phyloP scores from a whole-genome alignment of 2,113 vertebrate genomes.

The Megalops atlanticus region DNA sequence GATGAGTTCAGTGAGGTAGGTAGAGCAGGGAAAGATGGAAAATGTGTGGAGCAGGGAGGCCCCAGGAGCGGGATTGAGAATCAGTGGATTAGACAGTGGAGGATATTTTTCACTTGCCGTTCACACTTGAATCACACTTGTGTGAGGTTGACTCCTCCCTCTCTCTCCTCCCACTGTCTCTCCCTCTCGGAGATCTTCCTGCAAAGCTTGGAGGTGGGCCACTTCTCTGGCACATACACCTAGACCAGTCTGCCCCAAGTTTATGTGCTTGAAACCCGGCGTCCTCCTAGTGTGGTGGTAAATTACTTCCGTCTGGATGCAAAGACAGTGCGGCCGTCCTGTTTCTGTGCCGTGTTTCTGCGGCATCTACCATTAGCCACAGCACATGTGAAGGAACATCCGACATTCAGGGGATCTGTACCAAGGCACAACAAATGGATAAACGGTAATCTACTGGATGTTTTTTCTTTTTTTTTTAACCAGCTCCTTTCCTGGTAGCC shows the following conservation, averaged over 20 bases:
- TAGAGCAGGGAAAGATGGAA: no score
- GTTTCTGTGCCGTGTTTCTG: neutral
- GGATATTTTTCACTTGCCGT: neutral
- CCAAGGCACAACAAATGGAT: neutral
- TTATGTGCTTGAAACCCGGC: neutral
- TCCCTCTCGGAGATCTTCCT: neutral
- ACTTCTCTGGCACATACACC: neutral
- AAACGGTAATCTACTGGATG: neutral
- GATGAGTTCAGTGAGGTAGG: no score
- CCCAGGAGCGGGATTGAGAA: no score
- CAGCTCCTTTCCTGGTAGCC: neutral
- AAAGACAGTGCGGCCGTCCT: neutral
- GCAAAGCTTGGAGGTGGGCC: neutral
- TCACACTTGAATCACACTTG: constrained; percentile 11
- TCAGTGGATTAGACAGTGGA: no score
- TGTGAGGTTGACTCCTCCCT: constrained; percentile 18
- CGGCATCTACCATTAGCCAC: neutral
- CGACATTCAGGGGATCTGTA: neutral
- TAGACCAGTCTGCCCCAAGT: neutral
- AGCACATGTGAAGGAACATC: neutral
- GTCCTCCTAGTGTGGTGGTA: neutral
- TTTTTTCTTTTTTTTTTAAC: neutral
- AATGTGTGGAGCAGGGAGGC: no score
- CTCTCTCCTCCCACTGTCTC: neutral
- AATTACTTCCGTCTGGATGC: neutral